A percentile compares a stretch with the other conserved stretches of the same genome.
These are phyloP conservation scores for Folsomia manolachei DNA, from an alignment of 2,888 invertebrate genomes.

Conservation along the genomic window DNA sequence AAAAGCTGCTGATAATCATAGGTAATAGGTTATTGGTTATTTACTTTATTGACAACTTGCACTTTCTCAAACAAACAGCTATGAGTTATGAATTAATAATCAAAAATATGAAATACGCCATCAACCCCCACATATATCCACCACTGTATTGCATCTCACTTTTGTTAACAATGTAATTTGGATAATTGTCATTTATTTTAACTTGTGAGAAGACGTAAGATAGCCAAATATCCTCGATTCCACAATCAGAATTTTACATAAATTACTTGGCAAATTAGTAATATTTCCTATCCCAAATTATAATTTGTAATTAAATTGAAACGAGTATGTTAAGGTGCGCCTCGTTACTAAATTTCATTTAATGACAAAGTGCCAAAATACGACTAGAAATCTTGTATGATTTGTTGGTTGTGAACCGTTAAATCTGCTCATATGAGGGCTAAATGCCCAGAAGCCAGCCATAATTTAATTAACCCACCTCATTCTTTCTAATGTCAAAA, in stretches of 20 bases:
- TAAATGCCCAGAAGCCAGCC: conserved; percentile 2
- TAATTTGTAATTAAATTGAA: neutral
- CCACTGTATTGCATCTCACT: too few relatives aligned
- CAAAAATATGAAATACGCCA: conserved; percentile 3
- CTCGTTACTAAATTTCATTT: neutral
- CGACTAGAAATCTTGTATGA: neutral
- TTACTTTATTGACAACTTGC: conserved; percentile 12
- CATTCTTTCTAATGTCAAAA: neutral
- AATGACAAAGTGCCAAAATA: neutral
- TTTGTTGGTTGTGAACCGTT: neutral
- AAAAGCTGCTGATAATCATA: neutral
- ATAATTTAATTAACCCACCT: conserved; percentile 2
- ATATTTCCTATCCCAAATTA: neutral
- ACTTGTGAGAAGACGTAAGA: neutral
- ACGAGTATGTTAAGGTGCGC: neutral
- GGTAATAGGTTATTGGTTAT: neutral
- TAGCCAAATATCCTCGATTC: too few relatives aligned
- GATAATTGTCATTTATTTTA: neutral
- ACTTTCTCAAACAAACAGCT: conserved; percentile 24
- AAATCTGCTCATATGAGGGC: neutral
- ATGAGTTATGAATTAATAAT: conserved; percentile 33
- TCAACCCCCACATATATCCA: too few relatives aligned
- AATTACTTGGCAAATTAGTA: neutral
- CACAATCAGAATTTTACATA: too few relatives aligned
- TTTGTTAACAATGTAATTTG: neutral